Percentiles rank a stretch among this genome's conserved stretches.
phyloP scores from a whole-genome alignment of 2,888 invertebrate species.

The Amphipoea oculea region DNA sequence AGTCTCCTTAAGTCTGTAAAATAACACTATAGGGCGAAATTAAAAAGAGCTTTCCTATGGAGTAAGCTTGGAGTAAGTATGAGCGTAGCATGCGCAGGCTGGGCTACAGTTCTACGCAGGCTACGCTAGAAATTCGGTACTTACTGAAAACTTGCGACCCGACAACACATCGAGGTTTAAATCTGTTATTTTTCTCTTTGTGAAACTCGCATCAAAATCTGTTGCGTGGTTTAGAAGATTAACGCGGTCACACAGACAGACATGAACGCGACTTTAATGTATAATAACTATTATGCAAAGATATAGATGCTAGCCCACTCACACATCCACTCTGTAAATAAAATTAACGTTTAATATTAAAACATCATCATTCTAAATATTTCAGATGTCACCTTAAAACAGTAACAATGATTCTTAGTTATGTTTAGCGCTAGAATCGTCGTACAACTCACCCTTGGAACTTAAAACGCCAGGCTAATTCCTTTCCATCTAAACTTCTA shows the following conservation, averaged over 20 bases:
- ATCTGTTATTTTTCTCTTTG: background rate
- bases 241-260: background rate
- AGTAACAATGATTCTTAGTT: background rate
- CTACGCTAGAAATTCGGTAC: background rate
- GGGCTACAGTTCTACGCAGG: background rate
- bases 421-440: background rate
- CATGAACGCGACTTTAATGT: background rate
- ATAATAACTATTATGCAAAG: too few relatives aligned
- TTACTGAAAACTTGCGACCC: background rate
- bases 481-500: constrained; percentile 22
- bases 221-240: background rate
- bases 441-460: constrained; percentile 6
- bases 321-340: background rate
- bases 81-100: too few relatives aligned
- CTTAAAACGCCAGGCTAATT: constrained; percentile 26
- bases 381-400: background rate
- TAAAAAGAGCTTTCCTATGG: background rate
- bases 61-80: background rate
- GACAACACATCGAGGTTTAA: background rate
- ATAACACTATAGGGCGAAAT: background rate
- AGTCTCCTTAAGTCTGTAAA: background rate
- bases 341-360: background rate
- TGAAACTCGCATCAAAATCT: too few relatives aligned
- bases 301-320: background rate
- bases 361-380: background rate